phyloP scores from a whole-genome alignment of 2,888 invertebrate species.

The Lepidocyrtinus sp. region DNA sequence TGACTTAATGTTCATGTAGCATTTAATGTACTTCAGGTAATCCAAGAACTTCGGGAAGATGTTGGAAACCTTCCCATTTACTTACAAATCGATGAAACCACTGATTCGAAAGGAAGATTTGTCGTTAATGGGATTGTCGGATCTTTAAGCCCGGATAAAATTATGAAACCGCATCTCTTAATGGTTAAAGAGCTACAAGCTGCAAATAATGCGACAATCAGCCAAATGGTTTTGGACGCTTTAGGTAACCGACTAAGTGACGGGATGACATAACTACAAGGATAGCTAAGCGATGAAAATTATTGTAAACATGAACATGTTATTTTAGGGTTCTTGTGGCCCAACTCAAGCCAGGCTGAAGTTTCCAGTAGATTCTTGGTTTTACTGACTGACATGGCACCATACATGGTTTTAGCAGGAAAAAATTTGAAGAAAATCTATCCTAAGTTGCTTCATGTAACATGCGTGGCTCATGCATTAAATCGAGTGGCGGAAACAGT shows the following conservation, averaged over 20 bases:
- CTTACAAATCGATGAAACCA: constrained; percentile 35
- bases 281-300: too few species aligned
- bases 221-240: constrained; percentile 5
- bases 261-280: too few species aligned
- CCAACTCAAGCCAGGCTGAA: neutral
- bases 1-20: neutral
- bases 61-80: neutral
- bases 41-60: neutral
- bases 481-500: constrained; percentile 70
- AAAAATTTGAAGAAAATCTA: constrained; percentile 68
- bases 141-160: neutral
- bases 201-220: constrained; percentile 20
- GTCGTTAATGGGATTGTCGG: constrained; percentile 38
- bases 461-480: constrained; percentile 71
- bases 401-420: constrained; percentile 53
- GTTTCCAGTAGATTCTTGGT: constrained; percentile 26
- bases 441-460: constrained; percentile 70
- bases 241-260: neutral
- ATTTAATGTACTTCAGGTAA: constrained; percentile 3
- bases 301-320: too few species aligned
- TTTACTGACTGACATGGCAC: constrained; percentile 36
- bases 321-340: neutral
- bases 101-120: constrained; percentile 29
- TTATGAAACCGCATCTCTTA: constrained; percentile 10
- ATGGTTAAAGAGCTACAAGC: constrained; percentile 2